phyloP scores from a whole-genome alignment of 1,140 invertebrate genomes.

The Camponotus pennsylvanicus region DNA sequence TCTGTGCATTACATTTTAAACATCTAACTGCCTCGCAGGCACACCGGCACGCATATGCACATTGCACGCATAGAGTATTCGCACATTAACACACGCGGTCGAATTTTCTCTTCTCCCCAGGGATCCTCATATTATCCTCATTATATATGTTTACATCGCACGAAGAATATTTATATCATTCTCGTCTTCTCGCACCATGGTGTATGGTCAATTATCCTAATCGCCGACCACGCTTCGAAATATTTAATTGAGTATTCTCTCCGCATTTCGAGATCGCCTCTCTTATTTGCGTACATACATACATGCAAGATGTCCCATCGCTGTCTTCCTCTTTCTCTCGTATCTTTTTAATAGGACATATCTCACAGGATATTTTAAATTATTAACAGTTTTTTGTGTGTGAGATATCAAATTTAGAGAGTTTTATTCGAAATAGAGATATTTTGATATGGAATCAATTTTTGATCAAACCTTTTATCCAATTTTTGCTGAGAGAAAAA shows the following conservation, averaged over 20 bases:
- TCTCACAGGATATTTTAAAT: background rate
- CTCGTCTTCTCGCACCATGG: constrained; percentile 30
- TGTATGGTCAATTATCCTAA: constrained; percentile 57
- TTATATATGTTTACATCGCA: constrained; percentile 49
- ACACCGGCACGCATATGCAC: constrained; percentile 9
- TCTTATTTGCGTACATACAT: background rate
- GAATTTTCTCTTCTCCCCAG: constrained; percentile 1
- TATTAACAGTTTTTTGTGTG: background rate
- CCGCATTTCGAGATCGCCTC: background rate
- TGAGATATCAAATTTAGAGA: background rate
- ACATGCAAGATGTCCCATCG: background rate
- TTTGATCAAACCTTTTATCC: background rate
- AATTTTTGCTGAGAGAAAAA: background rate
- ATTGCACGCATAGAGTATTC: constrained; percentile 19
- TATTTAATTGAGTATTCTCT: constrained; percentile 48
- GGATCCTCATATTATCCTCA: constrained; percentile 29
- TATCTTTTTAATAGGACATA: background rate
- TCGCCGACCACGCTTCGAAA: constrained; percentile 42
- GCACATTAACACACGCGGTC: constrained; percentile 28
- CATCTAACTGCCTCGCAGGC: constrained; percentile 49
- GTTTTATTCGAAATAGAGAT: background rate
- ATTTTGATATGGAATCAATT: background rate
- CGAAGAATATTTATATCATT: constrained; percentile 46
- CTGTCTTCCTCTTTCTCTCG: too few relatives aligned
- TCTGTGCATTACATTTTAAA: constrained; percentile 55